These are phyloP conservation scores for Aleiodes testaceus DNA, from an alignment of 2,888 invertebrate species.

Conservation along the genomic window DNA sequence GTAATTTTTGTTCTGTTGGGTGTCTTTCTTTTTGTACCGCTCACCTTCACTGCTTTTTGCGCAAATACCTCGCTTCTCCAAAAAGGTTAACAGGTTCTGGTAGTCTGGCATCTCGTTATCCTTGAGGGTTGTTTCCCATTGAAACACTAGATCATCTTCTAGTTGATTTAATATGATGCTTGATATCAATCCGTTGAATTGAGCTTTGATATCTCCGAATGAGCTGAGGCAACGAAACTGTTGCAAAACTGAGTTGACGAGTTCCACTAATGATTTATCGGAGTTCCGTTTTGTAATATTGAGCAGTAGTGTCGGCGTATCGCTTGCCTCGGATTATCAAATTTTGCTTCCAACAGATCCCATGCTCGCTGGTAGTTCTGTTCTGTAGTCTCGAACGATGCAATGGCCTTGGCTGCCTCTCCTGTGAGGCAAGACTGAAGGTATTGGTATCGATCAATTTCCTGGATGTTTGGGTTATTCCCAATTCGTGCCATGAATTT, in stretches of 20 bases:
- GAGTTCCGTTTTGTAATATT: background rate
- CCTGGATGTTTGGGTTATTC: background rate
- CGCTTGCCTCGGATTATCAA: conserved; percentile 44
- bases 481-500: conserved; percentile 7
- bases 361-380: background rate
- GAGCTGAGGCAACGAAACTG: conserved; percentile 42
- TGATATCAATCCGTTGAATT: too few relatives aligned
- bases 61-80: conserved; percentile 42
- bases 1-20: too few relatives aligned
- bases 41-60: conserved; percentile 6
- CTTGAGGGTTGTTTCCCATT: conserved; percentile 44
- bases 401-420: background rate
- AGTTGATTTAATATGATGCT: conserved; percentile 34
- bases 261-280: conserved; percentile 38
- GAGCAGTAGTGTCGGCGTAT: conserved; percentile 45
- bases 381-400: background rate
- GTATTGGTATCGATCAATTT: background rate
- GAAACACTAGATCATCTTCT: background rate
- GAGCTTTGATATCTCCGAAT: conserved; percentile 13
- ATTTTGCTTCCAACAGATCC: background rate
- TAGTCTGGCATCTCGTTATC: conserved; percentile 43
- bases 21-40: too few relatives aligned
- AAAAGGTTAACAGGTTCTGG: conserved; percentile 33
- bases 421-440: background rate
- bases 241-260: conserved; percentile 40